phyloP scores from a whole-genome alignment of 2,113 vertebrate genomes.

The Chloropsis cyanopogon region DNA sequence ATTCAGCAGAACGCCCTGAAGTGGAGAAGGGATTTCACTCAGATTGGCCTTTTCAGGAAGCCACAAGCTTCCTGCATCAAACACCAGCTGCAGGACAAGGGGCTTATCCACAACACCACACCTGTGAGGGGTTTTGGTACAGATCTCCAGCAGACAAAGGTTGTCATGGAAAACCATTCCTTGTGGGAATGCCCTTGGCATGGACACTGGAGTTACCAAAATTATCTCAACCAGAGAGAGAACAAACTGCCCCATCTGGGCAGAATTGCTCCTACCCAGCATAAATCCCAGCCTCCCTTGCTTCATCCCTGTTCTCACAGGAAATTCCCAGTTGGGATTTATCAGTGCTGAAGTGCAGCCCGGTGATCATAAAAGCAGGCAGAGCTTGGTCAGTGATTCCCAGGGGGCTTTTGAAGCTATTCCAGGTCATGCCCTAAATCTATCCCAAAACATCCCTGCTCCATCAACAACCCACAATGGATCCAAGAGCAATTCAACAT shows the following conservation, averaged over 20 bases:
- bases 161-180: not conserved
- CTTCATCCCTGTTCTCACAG: not conserved
- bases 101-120: accelerated
- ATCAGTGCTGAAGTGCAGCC: not conserved
- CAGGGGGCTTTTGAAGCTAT: not conserved
- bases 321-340: not conserved
- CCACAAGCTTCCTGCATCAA: not conserved
- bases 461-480: not conserved
- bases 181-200: not conserved
- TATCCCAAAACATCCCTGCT: not conserved
- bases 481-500: not conserved
- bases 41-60: not conserved
- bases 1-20: accelerated
- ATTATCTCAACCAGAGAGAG: not conserved
- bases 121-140: not conserved
- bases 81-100: not conserved
- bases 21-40: not conserved
- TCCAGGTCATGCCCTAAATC: not conserved
- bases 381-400: not conserved
- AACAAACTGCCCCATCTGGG: not conserved
- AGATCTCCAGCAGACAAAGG: not conserved
- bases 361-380: not conserved
- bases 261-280: not conserved
- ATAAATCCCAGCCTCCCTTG: not conserved
- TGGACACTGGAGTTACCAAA: accelerated